phyloP scores from a whole-genome alignment of 2,797 vertebrate genomes.

The Tachyglossus aculeatus region DNA sequence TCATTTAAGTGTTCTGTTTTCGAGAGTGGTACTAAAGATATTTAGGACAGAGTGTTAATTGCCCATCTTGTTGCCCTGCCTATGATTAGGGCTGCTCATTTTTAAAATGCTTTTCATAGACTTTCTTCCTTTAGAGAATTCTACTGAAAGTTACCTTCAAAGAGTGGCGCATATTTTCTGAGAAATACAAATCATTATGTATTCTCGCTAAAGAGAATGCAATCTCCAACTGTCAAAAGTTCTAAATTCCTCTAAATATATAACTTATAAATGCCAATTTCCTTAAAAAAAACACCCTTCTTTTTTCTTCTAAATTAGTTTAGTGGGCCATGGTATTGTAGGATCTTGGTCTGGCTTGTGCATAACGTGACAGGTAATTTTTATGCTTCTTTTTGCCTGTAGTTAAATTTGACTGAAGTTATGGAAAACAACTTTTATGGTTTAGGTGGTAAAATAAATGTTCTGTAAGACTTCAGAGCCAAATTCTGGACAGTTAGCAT shows the following conservation, averaged over 20 bases:
- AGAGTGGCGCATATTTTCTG: conserved; percentile 75
- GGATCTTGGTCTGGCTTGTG: conserved; percentile 58
- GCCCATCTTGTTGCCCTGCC: no score
- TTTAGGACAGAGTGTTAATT: no score
- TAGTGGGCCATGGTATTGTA: conserved; percentile 74
- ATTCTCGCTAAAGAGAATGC: conserved; percentile 74
- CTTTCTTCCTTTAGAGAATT: conserved; percentile 61
- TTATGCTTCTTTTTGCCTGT: conserved; percentile 62
- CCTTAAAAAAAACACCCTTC: conserved; percentile 63
- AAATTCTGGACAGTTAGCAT: conserved; percentile 56
- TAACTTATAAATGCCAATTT: conserved; percentile 71
- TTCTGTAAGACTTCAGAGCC: conserved; percentile 67
- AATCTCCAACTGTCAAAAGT: conserved; percentile 75
- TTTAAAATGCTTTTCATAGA: no score
- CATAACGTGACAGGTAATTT: conserved; percentile 75
- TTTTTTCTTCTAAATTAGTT: conserved; percentile 75
- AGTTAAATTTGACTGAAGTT: conserved; percentile 73
- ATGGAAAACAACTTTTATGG: conserved; percentile 79
- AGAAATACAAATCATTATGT: conserved; percentile 77
- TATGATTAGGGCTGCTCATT: no score
- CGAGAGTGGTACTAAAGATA: no score
- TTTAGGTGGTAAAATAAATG: conserved; percentile 78
- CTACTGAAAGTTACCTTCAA: conserved; percentile 80
- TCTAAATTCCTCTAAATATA: conserved; percentile 73
- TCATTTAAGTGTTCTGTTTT: no score